phyloP scores from a whole-genome alignment of 2,888 invertebrate genomes.

The Agonopterix heracliana region DNA sequence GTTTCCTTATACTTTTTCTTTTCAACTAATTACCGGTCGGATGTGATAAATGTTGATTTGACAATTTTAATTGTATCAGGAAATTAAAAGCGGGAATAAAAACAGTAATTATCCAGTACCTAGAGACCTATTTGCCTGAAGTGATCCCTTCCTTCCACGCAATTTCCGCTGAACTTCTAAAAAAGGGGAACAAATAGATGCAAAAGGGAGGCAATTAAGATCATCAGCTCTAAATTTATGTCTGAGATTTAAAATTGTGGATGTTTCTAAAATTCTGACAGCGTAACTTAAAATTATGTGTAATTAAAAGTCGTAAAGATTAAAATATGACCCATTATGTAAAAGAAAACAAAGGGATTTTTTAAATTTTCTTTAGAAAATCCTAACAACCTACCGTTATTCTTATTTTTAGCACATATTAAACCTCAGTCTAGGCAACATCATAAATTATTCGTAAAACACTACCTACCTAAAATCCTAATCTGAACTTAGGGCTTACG shows the following conservation, averaged over 20 bases:
- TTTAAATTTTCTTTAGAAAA: no score
- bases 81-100: no score
- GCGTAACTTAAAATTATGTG: conserved; percentile 2
- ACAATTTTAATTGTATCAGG: no score
- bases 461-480: not conserved
- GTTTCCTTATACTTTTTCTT: no score
- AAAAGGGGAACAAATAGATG: conserved; percentile 39
- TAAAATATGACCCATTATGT: conserved; percentile 2
- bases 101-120: conserved; percentile 25
- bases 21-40: no score
- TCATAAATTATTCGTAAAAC: not conserved
- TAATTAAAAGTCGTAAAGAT: conserved; percentile 12
- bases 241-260: conserved; percentile 33
- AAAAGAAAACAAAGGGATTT: no score
- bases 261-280: conserved; percentile 21
- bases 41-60: no score
- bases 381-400: no score
- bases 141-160: conserved; percentile 58
- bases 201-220: conserved; percentile 57
- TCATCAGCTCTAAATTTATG: conserved; percentile 45
- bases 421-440: no score
- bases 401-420: no score
- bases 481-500: not conserved
- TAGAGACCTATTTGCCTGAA: conserved; percentile 47
- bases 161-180: conserved; percentile 56